Conservation (phyloP, 1,140 invertebrate genomes). For the Chlorops oryzae region DNA sequence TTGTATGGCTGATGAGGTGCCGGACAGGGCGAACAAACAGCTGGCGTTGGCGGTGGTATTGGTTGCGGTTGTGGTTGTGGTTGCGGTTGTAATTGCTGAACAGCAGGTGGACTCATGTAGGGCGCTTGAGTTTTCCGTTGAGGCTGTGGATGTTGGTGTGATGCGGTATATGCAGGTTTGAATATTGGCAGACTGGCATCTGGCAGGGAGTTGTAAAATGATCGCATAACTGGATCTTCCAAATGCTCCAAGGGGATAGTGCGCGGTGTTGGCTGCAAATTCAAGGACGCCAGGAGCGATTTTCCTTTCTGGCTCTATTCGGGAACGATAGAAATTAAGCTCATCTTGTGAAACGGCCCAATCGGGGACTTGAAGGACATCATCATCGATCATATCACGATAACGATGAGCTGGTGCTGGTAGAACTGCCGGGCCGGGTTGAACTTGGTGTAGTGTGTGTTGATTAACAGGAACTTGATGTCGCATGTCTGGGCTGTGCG, state of each 20-base stretch:
- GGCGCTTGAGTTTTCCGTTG: too few relatives aligned
- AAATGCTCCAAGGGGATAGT: constrained; percentile 5
- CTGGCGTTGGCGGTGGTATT: too few relatives aligned
- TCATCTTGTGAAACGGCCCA: constrained; percentile 19
- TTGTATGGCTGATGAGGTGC: too few relatives aligned
- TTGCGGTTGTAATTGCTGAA: too few relatives aligned
- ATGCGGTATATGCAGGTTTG: neutral
- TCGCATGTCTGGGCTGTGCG: too few relatives aligned
- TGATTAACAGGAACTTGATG: too few relatives aligned
- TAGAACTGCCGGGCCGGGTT: neutral
- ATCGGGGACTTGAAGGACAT: constrained; percentile 22
- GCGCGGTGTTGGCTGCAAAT: neutral
- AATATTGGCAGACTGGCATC: neutral
- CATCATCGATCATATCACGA: constrained; percentile 7
- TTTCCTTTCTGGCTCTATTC: too few relatives aligned
- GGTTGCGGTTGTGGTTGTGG: too few relatives aligned
- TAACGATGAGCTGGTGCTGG: constrained; percentile 9
- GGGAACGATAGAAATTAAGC: constrained; percentile 8
- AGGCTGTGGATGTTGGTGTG: neutral
- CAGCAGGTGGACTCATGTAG: too few relatives aligned
- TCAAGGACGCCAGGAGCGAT: neutral
- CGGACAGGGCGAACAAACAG: too few relatives aligned
- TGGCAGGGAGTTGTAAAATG: constrained; percentile 19
- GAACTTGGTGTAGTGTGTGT: too few relatives aligned
- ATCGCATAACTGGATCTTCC: constrained; percentile 34